These are phyloP conservation scores for Neosilurus mollespiculum DNA, from an alignment of 2,797 vertebrate species.

Conservation along the genomic window DNA sequence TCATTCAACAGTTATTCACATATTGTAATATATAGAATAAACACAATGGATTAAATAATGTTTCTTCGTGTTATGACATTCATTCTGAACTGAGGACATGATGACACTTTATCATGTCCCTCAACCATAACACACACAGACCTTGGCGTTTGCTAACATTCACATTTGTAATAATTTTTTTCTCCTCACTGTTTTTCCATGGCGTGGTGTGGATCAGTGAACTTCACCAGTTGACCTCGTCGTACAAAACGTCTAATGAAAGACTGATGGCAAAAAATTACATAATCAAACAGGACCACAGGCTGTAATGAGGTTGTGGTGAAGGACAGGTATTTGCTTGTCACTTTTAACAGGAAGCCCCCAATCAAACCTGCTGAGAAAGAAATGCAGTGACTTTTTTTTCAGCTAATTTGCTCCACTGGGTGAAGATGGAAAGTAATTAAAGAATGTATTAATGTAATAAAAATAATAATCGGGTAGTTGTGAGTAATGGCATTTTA, in stretches of 20 bases:
- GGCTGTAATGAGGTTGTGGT: slow-evolving; percentile 46
- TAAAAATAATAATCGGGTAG: slow-evolving; percentile 38
- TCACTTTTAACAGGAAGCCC: slow-evolving; percentile 48
- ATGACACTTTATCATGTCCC: not conserved
- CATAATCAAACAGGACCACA: slow-evolving; percentile 29
- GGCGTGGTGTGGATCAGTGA: slow-evolving; percentile 28
- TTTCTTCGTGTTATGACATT: not conserved
- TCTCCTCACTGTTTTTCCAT: slow-evolving; percentile 41
- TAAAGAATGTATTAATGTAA: slow-evolving; percentile 36
- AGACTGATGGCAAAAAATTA: slow-evolving; percentile 30
- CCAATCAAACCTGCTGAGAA: slow-evolving; percentile 10
- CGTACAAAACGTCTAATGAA: slow-evolving; percentile 41
- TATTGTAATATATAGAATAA: not conserved
- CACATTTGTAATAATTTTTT: slow-evolving; percentile 30
- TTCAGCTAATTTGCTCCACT: slow-evolving; percentile 48
- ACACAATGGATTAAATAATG: not conserved
- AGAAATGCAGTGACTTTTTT: slow-evolving; percentile 24
- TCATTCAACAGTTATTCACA: not conserved
- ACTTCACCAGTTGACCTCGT: slow-evolving; percentile 39
- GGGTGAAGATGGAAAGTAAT: slow-evolving; percentile 51
- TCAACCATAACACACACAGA: slow-evolving; percentile 3
- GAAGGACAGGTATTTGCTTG: slow-evolving; percentile 40
- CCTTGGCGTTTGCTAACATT: slow-evolving; percentile 39
- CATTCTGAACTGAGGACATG: not conserved
- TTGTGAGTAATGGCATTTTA: slow-evolving; percentile 55